These are phyloP conservation scores for Melanotaenia trifasciata DNA, from an alignment of 2,797 vertebrate genomes.

Conservation along the genomic window DNA sequence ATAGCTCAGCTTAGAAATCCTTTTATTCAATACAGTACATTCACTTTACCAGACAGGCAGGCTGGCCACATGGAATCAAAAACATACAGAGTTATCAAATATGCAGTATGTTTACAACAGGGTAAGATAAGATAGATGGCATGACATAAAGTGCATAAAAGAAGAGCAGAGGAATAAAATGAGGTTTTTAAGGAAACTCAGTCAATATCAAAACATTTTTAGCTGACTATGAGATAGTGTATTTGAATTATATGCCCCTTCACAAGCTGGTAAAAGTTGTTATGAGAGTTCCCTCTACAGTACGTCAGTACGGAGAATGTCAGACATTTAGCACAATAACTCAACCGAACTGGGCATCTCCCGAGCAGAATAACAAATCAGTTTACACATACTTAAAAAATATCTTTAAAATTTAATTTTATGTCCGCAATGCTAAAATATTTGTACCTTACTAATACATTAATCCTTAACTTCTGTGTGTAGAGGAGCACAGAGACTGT, in stretches of 20 bases:
- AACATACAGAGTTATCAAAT: slow-evolving; percentile 48
- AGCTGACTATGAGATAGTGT: neutral
- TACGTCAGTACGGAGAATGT: neutral
- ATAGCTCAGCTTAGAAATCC: slow-evolving; percentile 42
- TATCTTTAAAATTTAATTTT: no score
- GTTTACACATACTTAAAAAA: no score
- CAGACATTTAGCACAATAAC: neutral
- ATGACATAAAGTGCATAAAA: slow-evolving; percentile 9
- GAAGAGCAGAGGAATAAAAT: slow-evolving; percentile 5
- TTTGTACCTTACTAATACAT: no score
- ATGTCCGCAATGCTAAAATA: no score
- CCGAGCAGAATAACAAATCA: neutral
- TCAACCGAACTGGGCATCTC: neutral
- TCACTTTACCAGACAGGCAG: slow-evolving; percentile 28
- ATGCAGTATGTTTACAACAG: slow-evolving; percentile 47
- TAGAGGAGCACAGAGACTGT: no score
- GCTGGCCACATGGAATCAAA: slow-evolving; percentile 43
- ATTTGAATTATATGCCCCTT: slow-evolving; percentile 14
- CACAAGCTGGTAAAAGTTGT: slow-evolving; percentile 5
- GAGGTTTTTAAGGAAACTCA: slow-evolving; percentile 1
- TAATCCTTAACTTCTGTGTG: no score
- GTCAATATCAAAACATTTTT: slow-evolving; percentile 13
- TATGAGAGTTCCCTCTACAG: neutral
- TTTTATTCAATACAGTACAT: slow-evolving; percentile 46
- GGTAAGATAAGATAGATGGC: neutral